Evolutionary conservation across 2,888 invertebrate species (phyloP).

Genomic region (Phyllotreta striolata): DNA sequence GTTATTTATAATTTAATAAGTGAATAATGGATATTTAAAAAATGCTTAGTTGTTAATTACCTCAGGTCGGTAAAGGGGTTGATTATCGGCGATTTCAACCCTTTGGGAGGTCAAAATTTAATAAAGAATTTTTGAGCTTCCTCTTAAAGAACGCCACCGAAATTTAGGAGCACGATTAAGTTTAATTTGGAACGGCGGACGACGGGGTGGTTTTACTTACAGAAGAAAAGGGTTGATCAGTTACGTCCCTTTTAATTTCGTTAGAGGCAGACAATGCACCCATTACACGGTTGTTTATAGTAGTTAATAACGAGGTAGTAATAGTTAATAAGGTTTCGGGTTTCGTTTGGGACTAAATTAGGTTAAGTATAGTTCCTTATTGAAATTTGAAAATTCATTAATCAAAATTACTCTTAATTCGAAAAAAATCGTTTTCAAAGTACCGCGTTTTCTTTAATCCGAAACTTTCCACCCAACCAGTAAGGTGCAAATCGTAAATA

Average conservation of each 20-base stretch:
- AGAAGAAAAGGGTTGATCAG: constrained; percentile 35
- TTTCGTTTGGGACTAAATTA: constrained; percentile 2
- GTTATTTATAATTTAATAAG: constrained; percentile 21
- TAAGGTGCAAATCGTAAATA: too few relatives aligned
- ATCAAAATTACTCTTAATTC: too few relatives aligned
- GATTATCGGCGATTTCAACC: constrained; percentile 42
- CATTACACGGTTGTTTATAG: constrained; percentile 40
- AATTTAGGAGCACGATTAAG: constrained; percentile 39
- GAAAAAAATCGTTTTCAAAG: too few relatives aligned
- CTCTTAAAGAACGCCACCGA: constrained; percentile 38
- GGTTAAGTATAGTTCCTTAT: constrained; percentile 14
- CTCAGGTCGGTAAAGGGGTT: constrained; percentile 5
- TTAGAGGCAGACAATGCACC: constrained; percentile 36
- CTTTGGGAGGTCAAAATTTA: constrained; percentile 45
- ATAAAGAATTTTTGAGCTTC: constrained; percentile 43
- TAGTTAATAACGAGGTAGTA: constrained; percentile 29
- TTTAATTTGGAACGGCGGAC: constrained; percentile 33
- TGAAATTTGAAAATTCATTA: constrained; percentile 3
- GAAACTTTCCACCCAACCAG: too few relatives aligned
- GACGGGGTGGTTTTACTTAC: constrained; percentile 30
- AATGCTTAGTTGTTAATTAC: constrained; percentile 21
- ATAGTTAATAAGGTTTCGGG: constrained; percentile 23
- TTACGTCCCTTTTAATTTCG: constrained; percentile 36
- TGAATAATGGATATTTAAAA: constrained; percentile 21
- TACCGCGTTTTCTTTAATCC: too few relatives aligned